phyloP scores from a whole-genome alignment of 2,113 vertebrate genomes.

The Phalacrocorax brasilianus region DNA sequence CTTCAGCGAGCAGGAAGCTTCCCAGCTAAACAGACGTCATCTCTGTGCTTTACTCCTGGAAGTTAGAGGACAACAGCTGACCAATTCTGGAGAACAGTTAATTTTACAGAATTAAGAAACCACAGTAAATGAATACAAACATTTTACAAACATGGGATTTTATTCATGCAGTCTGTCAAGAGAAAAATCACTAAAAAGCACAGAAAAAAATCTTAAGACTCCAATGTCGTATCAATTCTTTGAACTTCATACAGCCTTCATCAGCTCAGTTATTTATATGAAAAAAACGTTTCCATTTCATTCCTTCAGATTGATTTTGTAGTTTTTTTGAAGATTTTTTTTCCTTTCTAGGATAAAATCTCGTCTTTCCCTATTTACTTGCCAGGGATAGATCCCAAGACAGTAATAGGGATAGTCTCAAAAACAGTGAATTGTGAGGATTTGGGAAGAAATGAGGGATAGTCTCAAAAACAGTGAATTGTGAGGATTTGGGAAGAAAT shows the following conservation, averaged over 20 bases:
- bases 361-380: background rate
- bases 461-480: background rate
- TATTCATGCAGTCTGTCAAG: background rate
- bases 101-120: background rate
- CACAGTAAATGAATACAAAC: background rate
- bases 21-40: background rate
- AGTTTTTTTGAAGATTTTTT: accelerated
- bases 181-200: background rate
- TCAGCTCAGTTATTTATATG: background rate
- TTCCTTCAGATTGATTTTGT: background rate
- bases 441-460: background rate
- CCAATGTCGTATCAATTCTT: background rate
- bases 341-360: background rate
- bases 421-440: background rate
- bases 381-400: background rate
- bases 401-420: background rate
- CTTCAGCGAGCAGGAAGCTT: background rate
- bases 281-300: background rate
- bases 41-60: background rate
- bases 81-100: background rate
- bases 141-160: background rate
- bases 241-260: background rate
- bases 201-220: background rate
- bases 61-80: background rate
- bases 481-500: background rate